phyloP scores from a whole-genome alignment of 2,797 vertebrate genomes.

The Diceros bicornis region DNA sequence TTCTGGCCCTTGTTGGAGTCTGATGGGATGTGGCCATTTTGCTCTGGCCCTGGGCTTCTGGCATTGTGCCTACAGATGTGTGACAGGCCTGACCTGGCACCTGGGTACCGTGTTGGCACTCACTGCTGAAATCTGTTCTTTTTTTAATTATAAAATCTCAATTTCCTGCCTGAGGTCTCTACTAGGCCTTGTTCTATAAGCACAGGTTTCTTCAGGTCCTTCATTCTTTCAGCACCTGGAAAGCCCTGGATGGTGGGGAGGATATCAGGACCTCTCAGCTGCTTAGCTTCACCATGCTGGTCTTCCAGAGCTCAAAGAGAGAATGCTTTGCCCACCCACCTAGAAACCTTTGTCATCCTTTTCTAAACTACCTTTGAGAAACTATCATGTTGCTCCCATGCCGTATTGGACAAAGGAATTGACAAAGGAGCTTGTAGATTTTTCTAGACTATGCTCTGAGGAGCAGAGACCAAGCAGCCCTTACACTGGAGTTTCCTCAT shows the following conservation, averaged over 20 bases:
- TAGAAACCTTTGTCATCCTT: not conserved
- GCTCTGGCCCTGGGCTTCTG: not conserved
- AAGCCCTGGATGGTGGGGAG: not conserved
- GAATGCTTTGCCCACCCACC: not conserved
- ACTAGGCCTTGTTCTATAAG: not conserved
- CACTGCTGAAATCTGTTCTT: not conserved
- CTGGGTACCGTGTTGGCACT: not conserved
- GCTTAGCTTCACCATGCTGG: not conserved
- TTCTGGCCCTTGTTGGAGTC: not conserved
- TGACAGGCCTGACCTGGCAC: not conserved
- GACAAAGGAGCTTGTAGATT: not conserved
- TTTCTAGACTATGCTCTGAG: not conserved
- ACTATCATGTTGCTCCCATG: not conserved
- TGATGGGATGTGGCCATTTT: not conserved
- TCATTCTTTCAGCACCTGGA: not conserved
- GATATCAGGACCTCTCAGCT: not conserved
- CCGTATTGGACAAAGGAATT: not conserved
- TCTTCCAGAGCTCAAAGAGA: not conserved
- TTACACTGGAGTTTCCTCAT: not conserved
- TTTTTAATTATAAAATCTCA: not conserved
- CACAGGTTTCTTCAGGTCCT: not conserved
- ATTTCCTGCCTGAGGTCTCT: not conserved
- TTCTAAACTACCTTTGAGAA: not conserved
- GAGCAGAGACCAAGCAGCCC: not conserved
- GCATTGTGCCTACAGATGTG: not conserved